Evolutionary conservation across 2,888 invertebrate species (phyloP).

Genomic region (Drosophila barbarae): DNA sequence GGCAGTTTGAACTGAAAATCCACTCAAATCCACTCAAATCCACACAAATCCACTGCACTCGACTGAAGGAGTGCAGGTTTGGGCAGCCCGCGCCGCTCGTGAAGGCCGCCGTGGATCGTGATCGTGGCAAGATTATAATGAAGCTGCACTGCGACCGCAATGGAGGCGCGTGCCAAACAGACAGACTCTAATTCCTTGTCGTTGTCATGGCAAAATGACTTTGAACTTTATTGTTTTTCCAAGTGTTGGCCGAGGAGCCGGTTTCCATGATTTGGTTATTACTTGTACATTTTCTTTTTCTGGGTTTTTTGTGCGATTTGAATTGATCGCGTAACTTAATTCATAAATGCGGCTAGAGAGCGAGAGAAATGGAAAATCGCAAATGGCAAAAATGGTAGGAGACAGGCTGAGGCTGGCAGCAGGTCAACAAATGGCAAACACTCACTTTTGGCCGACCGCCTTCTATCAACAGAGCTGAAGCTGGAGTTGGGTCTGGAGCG

Average conservation of each 20-base stretch:
- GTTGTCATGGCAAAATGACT: conserved; percentile 63
- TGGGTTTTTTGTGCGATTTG: conserved; percentile 40
- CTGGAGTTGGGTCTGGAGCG: conserved; percentile 1
- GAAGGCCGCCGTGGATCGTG: conserved; percentile 66
- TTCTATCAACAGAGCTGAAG: conserved; percentile 44
- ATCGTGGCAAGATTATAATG: conserved; percentile 46
- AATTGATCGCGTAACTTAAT: conserved; percentile 72
- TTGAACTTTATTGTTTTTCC: conserved; percentile 71
- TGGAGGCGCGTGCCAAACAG: conserved; percentile 33
- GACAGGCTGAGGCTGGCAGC: conserved; percentile 25
- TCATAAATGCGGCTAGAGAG: conserved; percentile 57
- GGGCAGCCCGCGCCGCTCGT: conserved; percentile 46
- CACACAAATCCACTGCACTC: conserved; percentile 11
- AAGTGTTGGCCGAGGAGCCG: conserved; percentile 45
- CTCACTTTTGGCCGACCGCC: conserved; percentile 52
- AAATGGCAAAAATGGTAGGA: conserved; percentile 17
- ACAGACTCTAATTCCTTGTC: conserved; percentile 39
- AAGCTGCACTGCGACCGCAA: conserved; percentile 38
- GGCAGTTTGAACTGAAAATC: conserved; percentile 7
- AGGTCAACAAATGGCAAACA: conserved; percentile 49
- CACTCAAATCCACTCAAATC: conserved; percentile 9
- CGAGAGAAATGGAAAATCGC: conserved; percentile 37
- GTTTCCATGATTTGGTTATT: conserved; percentile 50
- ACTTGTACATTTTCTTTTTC: conserved; percentile 26
- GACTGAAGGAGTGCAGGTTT: conserved; percentile 40